phyloP scores from a whole-genome alignment of 2,888 invertebrate genomes.

The Hydriomena furcata region DNA sequence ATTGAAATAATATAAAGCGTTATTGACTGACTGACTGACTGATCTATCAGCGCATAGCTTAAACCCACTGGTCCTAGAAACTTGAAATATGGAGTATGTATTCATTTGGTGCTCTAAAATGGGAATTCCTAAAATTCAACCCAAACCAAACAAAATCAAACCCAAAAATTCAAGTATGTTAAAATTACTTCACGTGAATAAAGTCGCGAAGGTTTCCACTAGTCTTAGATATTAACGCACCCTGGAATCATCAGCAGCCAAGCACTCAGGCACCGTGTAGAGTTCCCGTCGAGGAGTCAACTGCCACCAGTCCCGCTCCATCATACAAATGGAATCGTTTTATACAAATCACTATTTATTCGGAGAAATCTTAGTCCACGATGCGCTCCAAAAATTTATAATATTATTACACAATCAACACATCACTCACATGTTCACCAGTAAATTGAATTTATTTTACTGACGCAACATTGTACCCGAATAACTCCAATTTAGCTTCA shows the following conservation, averaged over 20 bases:
- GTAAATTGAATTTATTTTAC: background rate
- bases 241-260: slow-evolving; percentile 84
- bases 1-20: no score
- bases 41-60: no score
- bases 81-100: no score
- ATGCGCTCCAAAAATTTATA: background rate
- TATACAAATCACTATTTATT: background rate
- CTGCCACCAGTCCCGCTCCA: slow-evolving; percentile 81
- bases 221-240: slow-evolving; percentile 66
- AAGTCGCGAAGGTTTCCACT: no score
- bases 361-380: background rate
- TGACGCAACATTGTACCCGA: background rate
- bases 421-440: background rate
- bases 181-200: no score
- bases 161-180: no score
- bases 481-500: background rate
- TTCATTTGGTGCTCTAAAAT: no score
- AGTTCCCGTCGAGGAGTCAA: slow-evolving; percentile 70
- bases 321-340: slow-evolving; percentile 30
- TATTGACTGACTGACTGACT: no score
- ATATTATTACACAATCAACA: background rate
- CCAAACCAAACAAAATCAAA: no score
- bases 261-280: slow-evolving; percentile 79
- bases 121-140: no score
- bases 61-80: no score